A percentile compares a stretch with the other conserved stretches of the same genome.
Conservation (phyloP, 1,140 invertebrate species). For the Pollicipes pollicipes region DNA sequence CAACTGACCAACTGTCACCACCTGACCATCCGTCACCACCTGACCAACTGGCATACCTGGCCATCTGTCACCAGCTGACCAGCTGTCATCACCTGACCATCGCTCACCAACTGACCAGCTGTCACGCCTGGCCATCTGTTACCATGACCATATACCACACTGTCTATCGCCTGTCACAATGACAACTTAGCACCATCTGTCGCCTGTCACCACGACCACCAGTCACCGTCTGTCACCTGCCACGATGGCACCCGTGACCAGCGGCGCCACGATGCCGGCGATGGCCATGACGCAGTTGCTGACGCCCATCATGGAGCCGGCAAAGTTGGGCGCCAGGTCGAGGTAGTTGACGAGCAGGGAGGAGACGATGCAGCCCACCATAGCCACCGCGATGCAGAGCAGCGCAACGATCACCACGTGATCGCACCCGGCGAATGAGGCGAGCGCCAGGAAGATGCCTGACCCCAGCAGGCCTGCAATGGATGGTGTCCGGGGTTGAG, state of each 20-base stretch:
- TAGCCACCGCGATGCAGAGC: constrained; percentile 56
- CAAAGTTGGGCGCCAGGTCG: constrained; percentile 63
- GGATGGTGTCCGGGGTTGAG: constrained; percentile 11
- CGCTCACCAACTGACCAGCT: no score
- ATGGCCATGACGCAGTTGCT: constrained; percentile 66
- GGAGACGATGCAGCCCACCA: constrained; percentile 63
- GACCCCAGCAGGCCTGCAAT: constrained; percentile 46
- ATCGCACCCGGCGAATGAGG: constrained; percentile 47
- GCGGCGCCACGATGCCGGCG: constrained; percentile 60
- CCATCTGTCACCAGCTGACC: no score
- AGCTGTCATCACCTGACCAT: no score
- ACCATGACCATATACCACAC: no score
- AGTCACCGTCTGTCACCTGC: no score
- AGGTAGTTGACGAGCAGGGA: constrained; percentile 69
- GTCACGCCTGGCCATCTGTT: no score
- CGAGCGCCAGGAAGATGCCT: constrained; percentile 45
- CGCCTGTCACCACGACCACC: no score
- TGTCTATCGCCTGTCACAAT: no score
- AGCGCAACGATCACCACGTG: constrained; percentile 47
- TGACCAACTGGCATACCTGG: no score
- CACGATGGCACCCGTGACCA: constrained; percentile 47
- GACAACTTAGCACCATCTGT: no score
- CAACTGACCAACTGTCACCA: no score
- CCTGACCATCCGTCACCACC: no score
- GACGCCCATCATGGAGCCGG: constrained; percentile 62